Percentiles rank a stretch among this genome's conserved stretches.
Evolutionary conservation across 2,888 invertebrate species (phyloP).

Genomic region (Calameuta filiformis): DNA sequence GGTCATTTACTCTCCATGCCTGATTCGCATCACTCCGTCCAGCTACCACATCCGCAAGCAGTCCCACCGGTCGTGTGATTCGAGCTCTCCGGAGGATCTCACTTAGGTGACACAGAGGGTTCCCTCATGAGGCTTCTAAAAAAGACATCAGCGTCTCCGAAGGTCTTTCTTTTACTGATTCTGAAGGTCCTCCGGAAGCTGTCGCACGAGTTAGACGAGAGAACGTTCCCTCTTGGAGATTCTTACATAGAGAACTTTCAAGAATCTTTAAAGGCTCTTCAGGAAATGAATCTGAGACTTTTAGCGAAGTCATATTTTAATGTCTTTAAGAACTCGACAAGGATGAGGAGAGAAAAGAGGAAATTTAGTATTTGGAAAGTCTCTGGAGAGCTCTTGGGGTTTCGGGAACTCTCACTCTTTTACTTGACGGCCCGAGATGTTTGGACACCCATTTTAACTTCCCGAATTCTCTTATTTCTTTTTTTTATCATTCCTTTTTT

Average conservation of each 20-base stretch:
- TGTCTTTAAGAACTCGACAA: not conserved
- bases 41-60: constrained; percentile 36
- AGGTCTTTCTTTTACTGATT: not conserved
- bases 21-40: constrained; percentile 54
- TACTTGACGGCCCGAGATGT: not conserved
- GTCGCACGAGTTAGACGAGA: not conserved
- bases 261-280: not conserved
- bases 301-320: not conserved
- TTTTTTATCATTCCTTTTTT: not conserved
- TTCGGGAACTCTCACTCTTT: not conserved
- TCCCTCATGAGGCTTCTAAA: not conserved
- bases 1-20: constrained; percentile 60
- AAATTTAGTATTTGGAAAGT: not conserved
- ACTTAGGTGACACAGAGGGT: not conserved
- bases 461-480: not conserved
- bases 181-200: not conserved
- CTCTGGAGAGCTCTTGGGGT: not conserved
- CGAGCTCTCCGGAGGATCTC: not conserved
- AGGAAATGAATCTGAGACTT: not conserved
- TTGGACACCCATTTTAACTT: not conserved
- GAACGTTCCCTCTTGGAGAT: not conserved
- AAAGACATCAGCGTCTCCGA: not conserved
- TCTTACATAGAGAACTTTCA: not conserved
- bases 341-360: not conserved
- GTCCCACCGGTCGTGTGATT: constrained; percentile 17